Evolutionary conservation across 2,113 vertebrate species (phyloP).

Genomic region (Pygoscelis adeliae): DNA sequence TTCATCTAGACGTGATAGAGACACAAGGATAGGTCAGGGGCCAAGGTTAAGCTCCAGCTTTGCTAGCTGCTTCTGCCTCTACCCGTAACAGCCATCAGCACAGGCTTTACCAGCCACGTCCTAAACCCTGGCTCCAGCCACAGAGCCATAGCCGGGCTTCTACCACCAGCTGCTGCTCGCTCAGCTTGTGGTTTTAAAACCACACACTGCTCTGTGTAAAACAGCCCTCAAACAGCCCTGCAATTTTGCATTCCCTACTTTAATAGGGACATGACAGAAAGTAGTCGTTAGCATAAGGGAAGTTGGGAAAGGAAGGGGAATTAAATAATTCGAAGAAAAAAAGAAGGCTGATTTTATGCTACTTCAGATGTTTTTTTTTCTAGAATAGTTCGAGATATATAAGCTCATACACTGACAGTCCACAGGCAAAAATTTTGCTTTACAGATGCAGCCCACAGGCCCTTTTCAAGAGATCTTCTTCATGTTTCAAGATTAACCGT

Average conservation of each 20-base stretch:
- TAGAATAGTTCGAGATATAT: background rate
- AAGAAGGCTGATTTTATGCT: background rate
- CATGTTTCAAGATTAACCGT: background rate
- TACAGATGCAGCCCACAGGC: background rate
- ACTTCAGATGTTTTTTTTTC: background rate
- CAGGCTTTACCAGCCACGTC: fast-evolving
- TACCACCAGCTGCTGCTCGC: slow-evolving; percentile 24
- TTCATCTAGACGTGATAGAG: background rate
- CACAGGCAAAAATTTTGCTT: background rate
- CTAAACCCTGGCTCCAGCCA: background rate
- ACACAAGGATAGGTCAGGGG: background rate
- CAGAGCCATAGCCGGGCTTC: background rate
- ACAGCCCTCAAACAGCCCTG: background rate
- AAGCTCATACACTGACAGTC: background rate
- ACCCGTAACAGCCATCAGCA: background rate
- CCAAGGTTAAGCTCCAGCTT: background rate
- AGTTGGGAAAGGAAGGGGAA: background rate
- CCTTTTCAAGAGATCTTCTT: background rate
- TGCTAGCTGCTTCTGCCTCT: background rate
- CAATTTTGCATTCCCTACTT: background rate
- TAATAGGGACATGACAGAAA: background rate
- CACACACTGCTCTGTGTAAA: background rate
- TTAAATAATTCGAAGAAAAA: background rate
- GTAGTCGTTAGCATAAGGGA: background rate
- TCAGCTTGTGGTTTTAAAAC: background rate